Percentiles rank a stretch among this genome's conserved stretches.
Conservation (phyloP, 2,113 vertebrate genomes). For the Nycticryphes semicollaris region DNA sequence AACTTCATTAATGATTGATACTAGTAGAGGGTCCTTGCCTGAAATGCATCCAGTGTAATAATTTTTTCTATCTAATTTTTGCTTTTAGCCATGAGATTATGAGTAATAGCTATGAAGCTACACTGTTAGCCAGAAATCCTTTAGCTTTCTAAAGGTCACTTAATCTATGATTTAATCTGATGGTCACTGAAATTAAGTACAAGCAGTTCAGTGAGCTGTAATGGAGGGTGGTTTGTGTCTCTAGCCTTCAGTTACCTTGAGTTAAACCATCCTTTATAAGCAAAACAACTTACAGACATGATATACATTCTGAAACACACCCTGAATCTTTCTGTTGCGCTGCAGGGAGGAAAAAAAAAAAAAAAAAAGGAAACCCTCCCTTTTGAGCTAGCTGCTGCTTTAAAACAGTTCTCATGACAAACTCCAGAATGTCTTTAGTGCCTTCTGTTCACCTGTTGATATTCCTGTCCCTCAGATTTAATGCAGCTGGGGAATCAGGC, state of each 20-base stretch:
- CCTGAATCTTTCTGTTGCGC: background rate
- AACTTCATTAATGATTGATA: slow-evolving; percentile 47
- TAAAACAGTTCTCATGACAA: slow-evolving; percentile 4
- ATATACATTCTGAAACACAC: background rate
- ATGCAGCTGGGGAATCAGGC: background rate
- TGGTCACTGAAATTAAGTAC: slow-evolving; percentile 25
- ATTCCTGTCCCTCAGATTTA: background rate
- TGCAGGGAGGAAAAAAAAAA: background rate
- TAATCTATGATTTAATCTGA: slow-evolving; percentile 60
- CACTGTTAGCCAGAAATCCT: slow-evolving; percentile 26
- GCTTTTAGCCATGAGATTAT: slow-evolving; percentile 43
- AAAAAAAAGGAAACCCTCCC: background rate
- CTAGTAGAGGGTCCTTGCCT: background rate
- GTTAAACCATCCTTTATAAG: background rate
- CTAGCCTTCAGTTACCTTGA: background rate
- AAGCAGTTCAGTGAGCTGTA: background rate
- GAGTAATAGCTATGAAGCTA: slow-evolving; percentile 7
- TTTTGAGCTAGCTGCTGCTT: background rate
- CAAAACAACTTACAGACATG: background rate
- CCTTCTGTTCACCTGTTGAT: slow-evolving; percentile 45
- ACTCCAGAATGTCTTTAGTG: background rate
- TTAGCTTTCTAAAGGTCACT: slow-evolving; percentile 52
- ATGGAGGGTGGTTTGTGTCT: background rate
- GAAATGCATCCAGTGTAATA: background rate
- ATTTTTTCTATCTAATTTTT: slow-evolving; percentile 37